Evolutionary conservation across 2,797 vertebrate species (phyloP), one percentile per base, ranked within the genome.

Genomic region (Fundulus diaphanus): DNA sequence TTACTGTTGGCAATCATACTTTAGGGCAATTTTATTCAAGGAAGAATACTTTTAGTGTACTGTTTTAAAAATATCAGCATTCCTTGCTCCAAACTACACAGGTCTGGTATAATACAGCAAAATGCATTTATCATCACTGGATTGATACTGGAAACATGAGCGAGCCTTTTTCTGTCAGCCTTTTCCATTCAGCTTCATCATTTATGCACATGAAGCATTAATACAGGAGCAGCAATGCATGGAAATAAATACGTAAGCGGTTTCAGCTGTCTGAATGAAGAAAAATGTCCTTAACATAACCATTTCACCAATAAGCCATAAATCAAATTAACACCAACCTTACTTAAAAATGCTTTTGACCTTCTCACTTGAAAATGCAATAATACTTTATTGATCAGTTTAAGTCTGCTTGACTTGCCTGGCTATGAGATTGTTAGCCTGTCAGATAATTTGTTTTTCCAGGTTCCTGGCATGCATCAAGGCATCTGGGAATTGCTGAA

Each of bases 291-390:
- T 42, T 27, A 67, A n/a, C 37, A 44, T 37, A 37, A 63, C 59
- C 22, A 27, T 42, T 66, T 44, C 15, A 27, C n/a, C 37, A 66
- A 66, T 27, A 66, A n/a, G 15, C 37, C 63, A 66, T 42, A 44
- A 27, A 67, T 67, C 63, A 67, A 67, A 44, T 67, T 67, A 67
- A 67, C 63, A 67, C 40, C 63, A 67, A 44, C 63, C 13, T 44
- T 49, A 31, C 54, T 61, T 59, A 31, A 61, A 71, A 59, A 46
- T 61, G 12, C 27, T 46, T 48, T 48, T 24, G 31, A 72, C 40
- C 42, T 46, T 48, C 22, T 61, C 70, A 46, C 40, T 46, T 46
- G 42, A 24, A 59, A 59, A 59, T 44, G 29, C 29, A 46, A 42
- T 72, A 59, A 68, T 31, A 68, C n/a, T 27, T 44, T 46, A 46